Conservation (phyloP, 1,140 invertebrate species). For the Hestina assimilis region DNA sequence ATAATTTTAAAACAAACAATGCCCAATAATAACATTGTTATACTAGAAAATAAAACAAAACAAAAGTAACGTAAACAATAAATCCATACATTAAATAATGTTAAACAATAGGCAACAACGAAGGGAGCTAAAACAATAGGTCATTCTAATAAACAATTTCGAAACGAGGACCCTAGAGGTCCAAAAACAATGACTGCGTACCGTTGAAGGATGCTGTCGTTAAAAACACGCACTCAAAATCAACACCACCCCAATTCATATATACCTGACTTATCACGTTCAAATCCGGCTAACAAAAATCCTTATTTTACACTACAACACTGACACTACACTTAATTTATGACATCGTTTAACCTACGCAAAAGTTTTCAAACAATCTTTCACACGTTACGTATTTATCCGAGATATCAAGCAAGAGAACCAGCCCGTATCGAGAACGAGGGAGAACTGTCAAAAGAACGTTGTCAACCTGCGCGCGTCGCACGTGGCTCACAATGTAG, state of each 20-base stretch:
- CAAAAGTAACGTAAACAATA: constrained; percentile 38
- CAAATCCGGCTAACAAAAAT: constrained; percentile 36
- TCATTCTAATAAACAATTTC: constrained; percentile 54
- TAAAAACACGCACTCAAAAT: constrained; percentile 14
- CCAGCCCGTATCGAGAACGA: constrained; percentile 28
- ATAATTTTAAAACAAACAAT: constrained; percentile 25
- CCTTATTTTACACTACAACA: constrained; percentile 25
- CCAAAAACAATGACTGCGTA: constrained; percentile 45
- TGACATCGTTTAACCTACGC: not conserved
- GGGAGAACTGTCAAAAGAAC: constrained; percentile 53
- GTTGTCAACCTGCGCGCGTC: constrained; percentile 57
- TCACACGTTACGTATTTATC: constrained; percentile 26
- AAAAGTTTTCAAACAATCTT: constrained; percentile 26
- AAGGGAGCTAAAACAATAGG: constrained; percentile 31
- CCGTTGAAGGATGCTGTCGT: constrained; percentile 37
- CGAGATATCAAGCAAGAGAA: constrained; percentile 14
- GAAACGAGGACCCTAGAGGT: constrained; percentile 49
- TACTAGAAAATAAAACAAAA: constrained; percentile 22
- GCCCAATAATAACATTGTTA: constrained; percentile 29
- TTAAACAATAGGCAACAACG: constrained; percentile 43
- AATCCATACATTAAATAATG: constrained; percentile 35
- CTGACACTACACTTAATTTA: constrained; percentile 8
- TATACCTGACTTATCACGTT: constrained; percentile 41
- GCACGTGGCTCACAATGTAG: constrained; percentile 63
- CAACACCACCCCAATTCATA: constrained; percentile 14